phyloP scores from a whole-genome alignment of 1,140 invertebrate genomes.

The Triops cancriformis region DNA sequence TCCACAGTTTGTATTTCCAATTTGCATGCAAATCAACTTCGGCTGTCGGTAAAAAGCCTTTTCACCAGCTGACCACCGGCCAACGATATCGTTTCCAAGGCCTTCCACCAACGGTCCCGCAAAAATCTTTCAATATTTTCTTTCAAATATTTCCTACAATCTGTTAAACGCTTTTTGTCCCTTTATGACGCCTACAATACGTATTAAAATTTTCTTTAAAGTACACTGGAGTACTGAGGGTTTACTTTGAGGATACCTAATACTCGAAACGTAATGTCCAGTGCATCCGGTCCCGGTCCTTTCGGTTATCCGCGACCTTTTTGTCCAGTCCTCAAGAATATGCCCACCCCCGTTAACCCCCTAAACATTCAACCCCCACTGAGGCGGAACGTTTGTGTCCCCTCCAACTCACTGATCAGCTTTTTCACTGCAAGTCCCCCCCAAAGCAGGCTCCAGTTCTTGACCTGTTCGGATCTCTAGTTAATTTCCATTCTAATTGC shows the following conservation, averaged over 20 bases:
- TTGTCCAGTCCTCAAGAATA: not conserved
- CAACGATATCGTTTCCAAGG: not conserved
- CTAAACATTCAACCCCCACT: not conserved
- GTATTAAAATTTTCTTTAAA: not conserved
- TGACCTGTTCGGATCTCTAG: not conserved
- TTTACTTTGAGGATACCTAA: not conserved
- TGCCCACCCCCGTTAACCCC: not conserved
- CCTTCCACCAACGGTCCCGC: no score
- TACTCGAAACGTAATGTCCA: conserved; percentile 3
- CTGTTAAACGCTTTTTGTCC: no score
- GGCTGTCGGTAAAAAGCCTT: not conserved
- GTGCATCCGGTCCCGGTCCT: not conserved
- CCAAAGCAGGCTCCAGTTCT: not conserved
- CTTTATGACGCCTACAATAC: not conserved
- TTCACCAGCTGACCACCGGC: not conserved
- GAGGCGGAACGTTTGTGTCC: not conserved
- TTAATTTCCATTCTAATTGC: conserved; percentile 11
- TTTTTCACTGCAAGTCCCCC: not conserved
- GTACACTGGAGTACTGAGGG: not conserved
- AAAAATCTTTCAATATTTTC: no score
- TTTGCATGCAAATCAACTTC: not conserved
- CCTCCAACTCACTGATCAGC: not conserved
- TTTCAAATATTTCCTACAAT: no score
- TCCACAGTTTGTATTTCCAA: not conserved
- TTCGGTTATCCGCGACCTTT: not conserved